Percentiles rank a stretch among this genome's conserved stretches.
phyloP scores from a whole-genome alignment of 2,113 vertebrate species.

The Promerops cafer region DNA sequence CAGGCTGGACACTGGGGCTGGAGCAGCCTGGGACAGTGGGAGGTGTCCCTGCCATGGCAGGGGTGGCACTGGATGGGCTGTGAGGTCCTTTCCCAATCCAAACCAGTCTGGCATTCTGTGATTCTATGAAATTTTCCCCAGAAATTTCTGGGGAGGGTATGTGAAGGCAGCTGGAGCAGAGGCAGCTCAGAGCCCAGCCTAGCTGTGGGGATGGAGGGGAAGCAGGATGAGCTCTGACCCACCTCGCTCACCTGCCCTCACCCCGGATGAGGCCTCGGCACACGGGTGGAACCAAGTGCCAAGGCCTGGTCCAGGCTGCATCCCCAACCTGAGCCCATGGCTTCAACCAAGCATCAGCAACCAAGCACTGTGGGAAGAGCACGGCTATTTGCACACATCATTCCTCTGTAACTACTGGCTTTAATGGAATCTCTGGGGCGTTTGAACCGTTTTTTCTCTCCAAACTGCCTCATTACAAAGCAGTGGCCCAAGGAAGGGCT shows the following conservation, averaged over 20 bases:
- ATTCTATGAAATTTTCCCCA: not conserved
- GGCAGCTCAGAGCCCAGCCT: not conserved
- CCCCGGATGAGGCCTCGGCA: accelerated
- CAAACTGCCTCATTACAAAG: not conserved
- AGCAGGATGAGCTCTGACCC: not conserved
- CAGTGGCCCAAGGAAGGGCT: accelerated
- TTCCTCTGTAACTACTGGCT: accelerated
- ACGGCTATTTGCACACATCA: accelerated
- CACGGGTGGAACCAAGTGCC: accelerated
- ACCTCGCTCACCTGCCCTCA: too few species aligned
- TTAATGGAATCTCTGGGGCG: accelerated
- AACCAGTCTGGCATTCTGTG: not conserved
- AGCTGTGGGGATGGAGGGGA: not conserved
- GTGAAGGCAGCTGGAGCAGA: not conserved
- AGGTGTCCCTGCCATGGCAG: not conserved
- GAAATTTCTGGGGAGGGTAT: not conserved
- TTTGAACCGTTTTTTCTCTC: accelerated
- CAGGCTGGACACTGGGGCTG: not conserved
- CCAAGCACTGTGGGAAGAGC: too few species aligned
- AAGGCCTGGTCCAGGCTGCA: not conserved
- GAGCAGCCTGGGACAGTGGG: not conserved
- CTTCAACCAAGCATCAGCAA: not conserved
- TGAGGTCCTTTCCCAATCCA: not conserved
- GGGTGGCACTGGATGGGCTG: accelerated
- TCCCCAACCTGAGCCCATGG: accelerated